Conservation (phyloP, 2,113 vertebrate genomes). For the Pelobates fuscus region DNA sequence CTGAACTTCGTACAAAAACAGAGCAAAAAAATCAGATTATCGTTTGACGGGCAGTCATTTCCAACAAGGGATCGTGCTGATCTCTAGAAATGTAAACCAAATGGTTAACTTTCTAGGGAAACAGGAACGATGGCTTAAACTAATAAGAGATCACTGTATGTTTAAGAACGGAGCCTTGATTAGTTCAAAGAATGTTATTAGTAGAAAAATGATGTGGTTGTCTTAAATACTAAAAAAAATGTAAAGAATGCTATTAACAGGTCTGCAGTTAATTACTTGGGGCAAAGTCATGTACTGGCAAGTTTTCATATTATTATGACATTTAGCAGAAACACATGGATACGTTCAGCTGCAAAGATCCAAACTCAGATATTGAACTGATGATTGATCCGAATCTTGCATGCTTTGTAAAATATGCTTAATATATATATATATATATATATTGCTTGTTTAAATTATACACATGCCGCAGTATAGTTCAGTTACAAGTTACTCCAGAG, state of each 20-base stretch:
- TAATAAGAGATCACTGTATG: slow-evolving; percentile 28
- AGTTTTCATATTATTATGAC: slow-evolving; percentile 34
- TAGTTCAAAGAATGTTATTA: slow-evolving; percentile 45
- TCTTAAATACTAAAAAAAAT: neutral
- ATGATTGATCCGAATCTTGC: neutral
- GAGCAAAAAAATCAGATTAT: neutral
- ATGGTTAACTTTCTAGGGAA: slow-evolving; percentile 13
- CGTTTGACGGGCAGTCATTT: neutral
- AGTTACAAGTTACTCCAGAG: too few species aligned
- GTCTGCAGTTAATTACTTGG: slow-evolving; percentile 29
- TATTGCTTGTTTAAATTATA: too few species aligned
- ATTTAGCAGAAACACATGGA: slow-evolving; percentile 15
- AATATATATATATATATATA: too few species aligned
- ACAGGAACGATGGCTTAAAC: neutral
- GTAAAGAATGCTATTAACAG: slow-evolving; percentile 37
- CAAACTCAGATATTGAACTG: neutral
- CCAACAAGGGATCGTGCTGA: slow-evolving; percentile 2
- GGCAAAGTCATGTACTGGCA: slow-evolving; percentile 31
- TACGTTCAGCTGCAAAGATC: neutral
- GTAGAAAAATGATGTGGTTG: slow-evolving; percentile 8
- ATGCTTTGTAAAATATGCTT: neutral
- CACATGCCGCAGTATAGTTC: too few species aligned
- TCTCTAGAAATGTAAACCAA: neutral
- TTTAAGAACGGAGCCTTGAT: slow-evolving; percentile 33
- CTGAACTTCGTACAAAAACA: neutral